Base-by-base conservation (phyloP, 2,113 vertebrate genomes). In the Tupaia chinensis region DNA sequence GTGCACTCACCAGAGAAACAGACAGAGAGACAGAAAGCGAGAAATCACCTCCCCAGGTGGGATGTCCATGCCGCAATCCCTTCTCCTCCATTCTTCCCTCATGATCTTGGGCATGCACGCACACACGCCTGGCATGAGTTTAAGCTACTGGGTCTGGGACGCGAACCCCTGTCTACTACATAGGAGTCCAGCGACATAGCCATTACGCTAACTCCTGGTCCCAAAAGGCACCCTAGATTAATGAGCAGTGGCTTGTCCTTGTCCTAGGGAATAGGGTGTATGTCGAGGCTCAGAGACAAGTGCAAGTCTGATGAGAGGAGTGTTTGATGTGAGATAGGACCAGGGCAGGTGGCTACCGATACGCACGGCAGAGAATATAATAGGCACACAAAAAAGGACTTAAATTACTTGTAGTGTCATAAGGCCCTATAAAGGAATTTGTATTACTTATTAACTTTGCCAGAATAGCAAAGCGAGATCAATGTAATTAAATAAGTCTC, bases 401-500 rank as follows among this genome's bases (percentile, higher is more conserved):
- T 66, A 87, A 73, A 91, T 88, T 70, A 58, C 32, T 32, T 85
- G 34, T 66, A 19, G 66, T 66, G 20, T 89, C 68, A 15, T 20
- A 79, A 74, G 83, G n/a, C 25, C 34, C 20, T 73, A 29, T n/a
- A 19, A 22, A 53, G 44, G 44, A 92, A 95, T 61, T 27, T 83
- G 32, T 81, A 56, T 78, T 86, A 84, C 80, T 97, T 84, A 65
- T 87, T 96, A 56, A 79, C 79, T 94, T 95, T 92, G 72, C 83
- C 89, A 74, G 89, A 94, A 65, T 83, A 95, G 87, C 78, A 77
- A 89, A 97, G 77, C 79, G 76, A 88, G 79, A 60, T 93, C 81
- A 91, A 25, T 95, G 95, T 89, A 94, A 96, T 93, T 86, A 94
- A 93, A 82, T 88, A 95, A 83, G 60, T 89, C 70, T 97, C 77